A percentile compares a stretch with the other conserved stretches of the same genome.
phyloP scores from a whole-genome alignment of 1,140 invertebrate genomes.

The Bombus waltoni region DNA sequence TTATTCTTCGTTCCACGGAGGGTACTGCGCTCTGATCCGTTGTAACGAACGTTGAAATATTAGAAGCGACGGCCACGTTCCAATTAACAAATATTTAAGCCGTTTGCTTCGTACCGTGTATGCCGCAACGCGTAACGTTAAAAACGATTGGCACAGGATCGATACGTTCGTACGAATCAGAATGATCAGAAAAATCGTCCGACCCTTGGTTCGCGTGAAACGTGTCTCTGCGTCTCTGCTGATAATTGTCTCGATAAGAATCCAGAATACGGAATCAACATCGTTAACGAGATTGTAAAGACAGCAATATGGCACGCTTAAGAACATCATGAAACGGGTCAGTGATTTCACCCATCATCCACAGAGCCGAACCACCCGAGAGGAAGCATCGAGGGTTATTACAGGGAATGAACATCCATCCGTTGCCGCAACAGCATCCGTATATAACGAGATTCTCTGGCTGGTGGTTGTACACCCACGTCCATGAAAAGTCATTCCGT shows the following conservation, averaged over 20 bases:
- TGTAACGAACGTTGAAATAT: conserved; percentile 23
- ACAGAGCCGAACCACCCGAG: conserved; percentile 20
- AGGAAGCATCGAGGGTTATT: conserved; percentile 53
- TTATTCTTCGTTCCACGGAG: conserved; percentile 26
- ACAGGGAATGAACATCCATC: conserved; percentile 31
- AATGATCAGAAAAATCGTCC: background rate
- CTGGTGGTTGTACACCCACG: background rate
- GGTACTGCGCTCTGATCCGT: background rate
- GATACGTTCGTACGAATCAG: background rate
- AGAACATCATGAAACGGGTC: conserved; percentile 37
- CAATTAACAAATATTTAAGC: background rate
- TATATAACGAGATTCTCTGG: conserved; percentile 35
- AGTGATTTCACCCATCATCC: conserved; percentile 24
- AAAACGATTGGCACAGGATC: background rate
- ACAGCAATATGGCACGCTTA: conserved; percentile 22
- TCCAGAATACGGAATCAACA: background rate
- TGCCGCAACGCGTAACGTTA: too few species aligned
- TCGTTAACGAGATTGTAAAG: conserved; percentile 41
- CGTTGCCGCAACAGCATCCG: conserved; percentile 5
- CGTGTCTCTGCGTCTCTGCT: background rate
- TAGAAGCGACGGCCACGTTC: background rate
- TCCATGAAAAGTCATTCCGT: conserved; percentile 42
- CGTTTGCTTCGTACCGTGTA: background rate
- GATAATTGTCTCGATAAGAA: background rate
- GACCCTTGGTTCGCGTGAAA: too few species aligned